Evolutionary conservation across 2,113 vertebrate genomes (phyloP).

Genomic region (Pomatorhinus ruficollis): DNA sequence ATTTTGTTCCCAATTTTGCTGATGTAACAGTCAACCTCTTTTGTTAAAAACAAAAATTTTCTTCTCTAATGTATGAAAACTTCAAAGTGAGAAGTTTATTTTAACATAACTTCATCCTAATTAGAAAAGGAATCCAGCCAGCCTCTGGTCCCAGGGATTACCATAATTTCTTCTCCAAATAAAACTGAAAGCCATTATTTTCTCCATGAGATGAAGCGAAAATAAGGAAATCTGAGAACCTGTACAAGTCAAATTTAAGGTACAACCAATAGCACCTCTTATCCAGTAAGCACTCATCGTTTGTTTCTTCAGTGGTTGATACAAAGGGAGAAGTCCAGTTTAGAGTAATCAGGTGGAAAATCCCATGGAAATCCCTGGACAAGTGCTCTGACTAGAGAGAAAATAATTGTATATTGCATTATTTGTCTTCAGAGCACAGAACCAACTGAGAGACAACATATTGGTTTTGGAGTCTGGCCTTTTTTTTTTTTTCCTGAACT

Average conservation of each 20-base stretch:
- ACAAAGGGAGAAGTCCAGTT: not conserved
- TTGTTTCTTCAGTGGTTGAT: not conserved
- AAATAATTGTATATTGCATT: not conserved
- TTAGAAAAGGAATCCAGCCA: not conserved
- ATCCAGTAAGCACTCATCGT: not conserved
- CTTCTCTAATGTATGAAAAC: not conserved
- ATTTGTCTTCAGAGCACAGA: not conserved
- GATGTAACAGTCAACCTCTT: not conserved
- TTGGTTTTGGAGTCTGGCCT: not conserved
- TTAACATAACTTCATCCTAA: not conserved
- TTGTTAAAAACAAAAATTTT: not conserved
- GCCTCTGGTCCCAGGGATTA: not conserved
- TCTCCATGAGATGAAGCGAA: not conserved
- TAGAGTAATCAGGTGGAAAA: not conserved
- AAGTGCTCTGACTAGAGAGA: not conserved
- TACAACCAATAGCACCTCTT: not conserved
- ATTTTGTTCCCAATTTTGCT: not conserved
- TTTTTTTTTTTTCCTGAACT: not conserved
- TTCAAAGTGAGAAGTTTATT: not conserved
- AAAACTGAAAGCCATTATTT: not conserved
- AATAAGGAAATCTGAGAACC: not conserved
- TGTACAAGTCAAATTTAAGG: not conserved
- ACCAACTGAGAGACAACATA: not conserved
- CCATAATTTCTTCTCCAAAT: not conserved
- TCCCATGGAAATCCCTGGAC: not conserved